A percentile compares a stretch with the other conserved stretches of the same genome.
Conservation (phyloP, 2,888 invertebrate genomes). For the Enchytraeus crypticus region DNA sequence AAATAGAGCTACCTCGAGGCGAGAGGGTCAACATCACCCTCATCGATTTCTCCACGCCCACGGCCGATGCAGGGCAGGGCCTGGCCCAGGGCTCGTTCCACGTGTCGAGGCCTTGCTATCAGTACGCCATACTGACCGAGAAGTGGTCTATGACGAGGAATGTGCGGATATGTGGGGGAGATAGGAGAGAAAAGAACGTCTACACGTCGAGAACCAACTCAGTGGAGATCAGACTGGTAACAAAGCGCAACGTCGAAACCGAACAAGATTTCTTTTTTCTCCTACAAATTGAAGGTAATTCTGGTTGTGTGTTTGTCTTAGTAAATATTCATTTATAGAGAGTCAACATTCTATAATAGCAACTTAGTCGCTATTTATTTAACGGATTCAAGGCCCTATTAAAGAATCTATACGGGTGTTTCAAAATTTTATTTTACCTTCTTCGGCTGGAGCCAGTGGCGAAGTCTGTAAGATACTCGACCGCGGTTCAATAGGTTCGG, state of each 20-base stretch:
- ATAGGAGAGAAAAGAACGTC: conserved; percentile 1
- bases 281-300: conserved; percentile 13
- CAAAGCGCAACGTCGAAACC: conserved; percentile 3
- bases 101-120: conserved; percentile 1
- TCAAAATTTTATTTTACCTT: too few relatives aligned
- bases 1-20: conserved; percentile 1
- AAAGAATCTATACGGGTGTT: too few relatives aligned
- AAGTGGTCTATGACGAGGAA: conserved; percentile 4
- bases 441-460: too few relatives aligned
- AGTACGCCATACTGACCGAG: conserved; percentile 8
- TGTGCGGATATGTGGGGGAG: conserved; percentile 9
- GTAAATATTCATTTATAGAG: too few relatives aligned
- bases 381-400: too few relatives aligned
- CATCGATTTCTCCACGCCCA: conserved; percentile 9
- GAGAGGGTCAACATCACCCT: conserved; percentile 11
- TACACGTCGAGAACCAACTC: conserved; percentile 9
- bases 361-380: too few relatives aligned
- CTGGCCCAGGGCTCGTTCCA: background rate
- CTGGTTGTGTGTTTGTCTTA: too few relatives aligned
- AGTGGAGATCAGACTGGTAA: conserved; percentile 5
- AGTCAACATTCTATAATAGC: too few relatives aligned
- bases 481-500: too few relatives aligned
- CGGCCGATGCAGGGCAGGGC: background rate
- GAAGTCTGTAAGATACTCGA: too few relatives aligned
- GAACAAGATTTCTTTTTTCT: conserved; percentile 9